These are phyloP conservation scores for Dallia pectoralis DNA, from an alignment of 2,797 vertebrate genomes.

Conservation along the genomic window DNA sequence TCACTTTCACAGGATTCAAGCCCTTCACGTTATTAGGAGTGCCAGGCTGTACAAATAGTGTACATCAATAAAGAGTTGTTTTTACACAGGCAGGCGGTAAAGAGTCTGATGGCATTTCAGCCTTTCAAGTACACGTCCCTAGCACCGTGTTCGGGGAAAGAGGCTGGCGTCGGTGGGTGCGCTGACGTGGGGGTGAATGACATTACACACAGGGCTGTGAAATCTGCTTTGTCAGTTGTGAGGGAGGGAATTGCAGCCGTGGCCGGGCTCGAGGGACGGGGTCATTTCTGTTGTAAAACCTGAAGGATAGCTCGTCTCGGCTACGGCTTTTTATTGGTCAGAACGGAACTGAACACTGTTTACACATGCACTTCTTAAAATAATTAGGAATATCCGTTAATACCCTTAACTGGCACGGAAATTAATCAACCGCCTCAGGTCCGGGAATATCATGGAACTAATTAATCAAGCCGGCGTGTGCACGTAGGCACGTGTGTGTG, in stretches of 20 bases:
- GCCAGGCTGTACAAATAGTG: background rate
- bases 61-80: slow-evolving; percentile 10
- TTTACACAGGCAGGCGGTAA: slow-evolving; percentile 22
- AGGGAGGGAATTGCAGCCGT: slow-evolving; percentile 20
- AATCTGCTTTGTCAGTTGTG: slow-evolving; percentile 33
- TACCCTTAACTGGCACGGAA: slow-evolving; percentile 33
- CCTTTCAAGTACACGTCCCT: background rate
- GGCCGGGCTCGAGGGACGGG: slow-evolving; percentile 1
- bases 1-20: background rate
- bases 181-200: slow-evolving; percentile 1
- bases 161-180: slow-evolving; percentile 19
- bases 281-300: slow-evolving; percentile 1
- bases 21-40: background rate
- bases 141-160: too few species aligned
- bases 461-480: slow-evolving; percentile 50
- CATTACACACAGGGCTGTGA: background rate
- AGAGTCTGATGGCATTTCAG: slow-evolving; percentile 13
- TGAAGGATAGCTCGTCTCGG: slow-evolving; percentile 5
- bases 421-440: slow-evolving; percentile 42
- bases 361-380: slow-evolving; percentile 34
- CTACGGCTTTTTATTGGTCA: slow-evolving; percentile 10
- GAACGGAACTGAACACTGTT: slow-evolving; percentile 6
- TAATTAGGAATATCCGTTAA: slow-evolving; percentile 58
- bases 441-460: slow-evolving; percentile 32
- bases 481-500: background rate